phyloP scores from a whole-genome alignment of 2,888 invertebrate genomes.

The Eilema griseolum region DNA sequence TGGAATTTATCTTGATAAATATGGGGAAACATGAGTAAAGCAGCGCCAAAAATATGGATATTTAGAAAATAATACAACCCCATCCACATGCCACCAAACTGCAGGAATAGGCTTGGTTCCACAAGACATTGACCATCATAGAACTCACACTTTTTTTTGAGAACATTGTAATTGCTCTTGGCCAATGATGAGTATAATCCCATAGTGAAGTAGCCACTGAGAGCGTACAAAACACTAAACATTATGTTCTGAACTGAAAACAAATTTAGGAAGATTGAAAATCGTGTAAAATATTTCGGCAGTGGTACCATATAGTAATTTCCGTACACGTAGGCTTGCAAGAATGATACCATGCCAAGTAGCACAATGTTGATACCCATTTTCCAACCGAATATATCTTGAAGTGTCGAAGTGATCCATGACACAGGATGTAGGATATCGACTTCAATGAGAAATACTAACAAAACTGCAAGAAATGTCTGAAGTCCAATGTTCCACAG shows the following conservation, averaged over 20 bases:
- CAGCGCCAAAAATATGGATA: conserved; percentile 84
- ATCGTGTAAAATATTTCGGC: conserved; percentile 89
- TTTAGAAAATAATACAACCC: conserved; percentile 88
- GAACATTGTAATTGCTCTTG: conserved; percentile 85
- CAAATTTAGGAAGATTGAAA: conserved; percentile 88
- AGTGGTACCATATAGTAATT: conserved; percentile 89
- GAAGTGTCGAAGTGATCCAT: conserved; percentile 89
- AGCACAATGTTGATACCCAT: conserved; percentile 90
- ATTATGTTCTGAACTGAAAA: conserved; percentile 88
- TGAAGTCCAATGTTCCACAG: conserved; percentile 87
- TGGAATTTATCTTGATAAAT: conserved; percentile 90
- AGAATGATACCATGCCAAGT: conserved; percentile 88
- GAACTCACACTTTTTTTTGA: conserved; percentile 80
- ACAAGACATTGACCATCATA: conserved; percentile 87
- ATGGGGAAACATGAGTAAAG: conserved; percentile 89
- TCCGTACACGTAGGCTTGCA: conserved; percentile 91
- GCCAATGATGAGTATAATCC: conserved; percentile 90
- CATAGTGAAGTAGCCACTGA: conserved; percentile 89
- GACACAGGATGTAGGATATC: conserved; percentile 88
- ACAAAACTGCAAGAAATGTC: conserved; percentile 78
- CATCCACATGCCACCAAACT: conserved; percentile 90
- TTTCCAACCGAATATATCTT: conserved; percentile 87
- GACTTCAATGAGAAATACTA: conserved; percentile 88
- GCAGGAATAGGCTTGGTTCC: conserved; percentile 89
- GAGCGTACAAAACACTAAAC: conserved; percentile 86